Evolutionary conservation across 2,888 invertebrate genomes (phyloP), one percentile per base, ranked within the genome.

Genomic region (Andrena marginata): DNA sequence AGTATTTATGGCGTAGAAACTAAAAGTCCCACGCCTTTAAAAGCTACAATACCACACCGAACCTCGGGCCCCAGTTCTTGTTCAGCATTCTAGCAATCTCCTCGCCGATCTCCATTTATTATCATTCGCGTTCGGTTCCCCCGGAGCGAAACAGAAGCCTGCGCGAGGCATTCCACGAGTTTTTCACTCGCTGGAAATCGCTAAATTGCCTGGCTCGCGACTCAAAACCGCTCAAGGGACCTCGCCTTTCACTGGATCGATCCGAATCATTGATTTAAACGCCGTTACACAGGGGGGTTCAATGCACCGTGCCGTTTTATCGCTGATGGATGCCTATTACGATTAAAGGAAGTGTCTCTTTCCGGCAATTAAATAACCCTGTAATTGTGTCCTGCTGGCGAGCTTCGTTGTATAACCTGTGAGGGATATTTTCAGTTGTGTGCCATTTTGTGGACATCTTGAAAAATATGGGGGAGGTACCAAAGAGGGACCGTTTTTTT

Each of bases 361-460:
- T 85, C 84, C 84, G 83, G 65, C 71, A 80, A 74, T 83, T 83
- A 77, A 67, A 63, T 71, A 31, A 31, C 48, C 63, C 42, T 7
- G 48, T 54, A 59, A 78, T 63, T 62, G 63, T 67, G 51, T 49
- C 64, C 54, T 31, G 31, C 72, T 72, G 35, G 35, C 4, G 26
- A 8, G n/a, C 54, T 31, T 33, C 2, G 26, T 68, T 60, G 35
- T 16, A 54, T 29, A 63, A 83, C 29, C 5, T 16, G 63, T 23
- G 13, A 16, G 23, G 42, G 16, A 23, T 23, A 2, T 16, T 2
- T 0, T 26, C 16, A 7, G 7, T 49, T 3, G 16, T n/a, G 13
- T n/a, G 10, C 23, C 8, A 23, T 23, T 56, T 56, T 56, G 26
- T 3, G 3, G 13, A 10, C 23, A 26, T 10, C 56, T 56, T 56